Base-by-base conservation (phyloP, 2,797 vertebrate genomes). In the Meda fulgida region DNA sequence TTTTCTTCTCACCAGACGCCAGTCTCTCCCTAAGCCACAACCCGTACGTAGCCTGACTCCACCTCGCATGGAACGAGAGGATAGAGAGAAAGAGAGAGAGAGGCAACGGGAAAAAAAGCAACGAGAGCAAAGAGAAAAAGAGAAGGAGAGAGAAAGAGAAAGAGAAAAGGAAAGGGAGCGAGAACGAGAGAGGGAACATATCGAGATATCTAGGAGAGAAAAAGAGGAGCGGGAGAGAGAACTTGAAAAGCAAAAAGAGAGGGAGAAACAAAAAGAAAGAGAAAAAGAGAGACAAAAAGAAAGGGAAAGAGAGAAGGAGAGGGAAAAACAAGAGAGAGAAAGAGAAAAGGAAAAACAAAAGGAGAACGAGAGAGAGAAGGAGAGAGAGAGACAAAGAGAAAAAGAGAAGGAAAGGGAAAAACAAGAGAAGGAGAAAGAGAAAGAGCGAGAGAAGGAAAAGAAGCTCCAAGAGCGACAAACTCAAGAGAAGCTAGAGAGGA, bases 1-100 rank as follows among this genome's bases (percentile, higher is more conserved):
- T 60, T 86, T 73, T 82, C 43, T 40, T 86, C 7, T 73, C 40
- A 67, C 78, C 90, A 98, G 97, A 85, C 95, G 96, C 16, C 97
- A 97, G 5, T 94, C 96, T 23, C 95, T 97, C n/a, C 92, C 95
- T 34, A 97, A 97, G 89, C 94, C 94, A 6, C 87, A 94, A 0
- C 89, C 91, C 5, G 82, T 93, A 7, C 95, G 91, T 53, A 92
- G 81, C 73, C 93, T 89, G 81, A 93, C 92, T 14, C 93, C 93
- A 5, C 92, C 93, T 14, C 91, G 90, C 26, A 83, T 92, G 83
- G 93, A 96, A 46, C 87, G 79, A 83, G 63, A 84, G 36, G 51
- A 89, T n/a, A 90, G 92, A 8, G 91, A 92, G 80, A 70, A 73
- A 43, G 88, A 89, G 34, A 78, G 67, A 72, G 85, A 70, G 65